Base-by-base conservation (phyloP, 2,888 invertebrate genomes). In the Lithophane ornitopus region DNA sequence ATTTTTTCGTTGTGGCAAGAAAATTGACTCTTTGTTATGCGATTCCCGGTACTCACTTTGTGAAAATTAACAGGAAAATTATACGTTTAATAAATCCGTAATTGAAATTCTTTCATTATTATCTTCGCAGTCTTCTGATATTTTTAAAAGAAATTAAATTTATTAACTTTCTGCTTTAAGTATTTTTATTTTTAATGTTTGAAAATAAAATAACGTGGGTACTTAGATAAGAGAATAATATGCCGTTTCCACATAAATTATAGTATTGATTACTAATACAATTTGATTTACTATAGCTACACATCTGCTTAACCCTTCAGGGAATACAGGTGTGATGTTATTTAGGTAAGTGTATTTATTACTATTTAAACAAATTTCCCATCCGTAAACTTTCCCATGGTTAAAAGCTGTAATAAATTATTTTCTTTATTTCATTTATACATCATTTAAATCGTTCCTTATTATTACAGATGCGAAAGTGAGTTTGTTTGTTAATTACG, bases 71-170 rank as follows among this genome's bases (percentile, higher is more conserved):
- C 16, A 61, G 58, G 62, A 80, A 81, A 61, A 28, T 52, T 26
- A 74, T n/a, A 52, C 14, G 9, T 66, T 41, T 41, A 49, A 74
- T 56, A 63, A 77, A 49, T 56, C 58, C 26, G 1, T 75, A 75
- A 78, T 81, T 75, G 62, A 49, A 74, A 76, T 78, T 78, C 63
- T n/a, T 81, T 54, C 8, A 16, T 56, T 46, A 19, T 28, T 12
- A 41, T 49, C 26, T 56, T 26, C 52, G 22, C 14, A 56, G 12
- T 9, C 7, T 78, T 44, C 12, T 16, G 16, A 46, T 67, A 67
- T 67, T 49, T 66, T 77, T 11, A 16, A 7, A 46, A 14, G 8
- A 19, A 52, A 22, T 52, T 22, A 28, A 28, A 28, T 79, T 58
- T 28, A 41, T 58, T 79, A 49, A n/a, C 9, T 22, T 39, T 9